A percentile compares a stretch with the other conserved stretches of the same genome.
Evolutionary conservation across 2,113 vertebrate genomes (phyloP).

Genomic region (Tragelaphus imberbis): DNA sequence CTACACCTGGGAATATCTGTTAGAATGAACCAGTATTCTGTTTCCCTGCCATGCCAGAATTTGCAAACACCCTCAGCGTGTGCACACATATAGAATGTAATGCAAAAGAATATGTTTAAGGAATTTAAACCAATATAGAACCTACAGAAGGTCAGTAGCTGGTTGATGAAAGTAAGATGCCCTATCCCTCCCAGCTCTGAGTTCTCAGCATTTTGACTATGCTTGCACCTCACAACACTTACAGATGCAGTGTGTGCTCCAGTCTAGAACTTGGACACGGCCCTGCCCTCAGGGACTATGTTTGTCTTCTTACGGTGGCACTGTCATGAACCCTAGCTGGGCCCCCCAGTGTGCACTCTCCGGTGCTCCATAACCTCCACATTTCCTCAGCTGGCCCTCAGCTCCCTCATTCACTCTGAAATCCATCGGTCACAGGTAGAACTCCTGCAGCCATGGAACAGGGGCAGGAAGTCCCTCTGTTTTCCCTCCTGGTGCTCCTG

Average conservation of each 20-base stretch:
- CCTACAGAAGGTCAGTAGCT: neutral
- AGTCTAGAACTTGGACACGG: neutral
- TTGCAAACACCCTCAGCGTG: neutral
- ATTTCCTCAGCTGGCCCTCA: neutral
- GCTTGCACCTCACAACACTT: neutral
- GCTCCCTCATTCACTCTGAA: neutral
- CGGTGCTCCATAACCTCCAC: neutral
- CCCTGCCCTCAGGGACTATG: neutral
- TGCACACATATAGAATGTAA: neutral
- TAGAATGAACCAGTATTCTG: neutral
- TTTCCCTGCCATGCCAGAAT: neutral
- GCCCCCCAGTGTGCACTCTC: neutral
- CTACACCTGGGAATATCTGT: neutral
- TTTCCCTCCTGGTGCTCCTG: neutral
- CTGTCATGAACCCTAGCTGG: neutral
- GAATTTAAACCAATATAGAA: neutral
- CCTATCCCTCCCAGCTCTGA: neutral
- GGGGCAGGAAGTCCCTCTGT: neutral
- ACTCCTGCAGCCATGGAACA: neutral
- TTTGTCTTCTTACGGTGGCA: neutral
- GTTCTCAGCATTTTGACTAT: neutral
- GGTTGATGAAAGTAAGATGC: neutral
- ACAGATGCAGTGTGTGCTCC: neutral
- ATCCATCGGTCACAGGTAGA: neutral
- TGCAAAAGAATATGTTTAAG: neutral